Evolutionary conservation across 2,797 vertebrate genomes (phyloP), one percentile per base, ranked within the genome.

Genomic region (Meriones psammophilus): DNA sequence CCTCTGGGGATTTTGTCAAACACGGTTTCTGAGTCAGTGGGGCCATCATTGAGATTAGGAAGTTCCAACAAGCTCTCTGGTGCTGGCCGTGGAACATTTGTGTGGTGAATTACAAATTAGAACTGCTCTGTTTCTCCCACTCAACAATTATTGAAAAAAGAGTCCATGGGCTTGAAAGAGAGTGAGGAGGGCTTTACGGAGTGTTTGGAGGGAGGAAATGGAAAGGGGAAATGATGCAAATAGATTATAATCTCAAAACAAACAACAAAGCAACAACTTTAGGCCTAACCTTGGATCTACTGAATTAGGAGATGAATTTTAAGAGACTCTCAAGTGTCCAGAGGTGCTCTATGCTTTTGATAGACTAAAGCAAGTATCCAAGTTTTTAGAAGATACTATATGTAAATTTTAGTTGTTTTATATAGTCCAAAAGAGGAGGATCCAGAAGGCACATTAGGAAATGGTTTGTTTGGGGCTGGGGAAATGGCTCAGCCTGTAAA

Each of bases 351-450:
- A 24, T 50, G 46, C 4, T 86, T 3, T n/a, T 80, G 76, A 66
- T 46, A 89, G 88, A 93, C 73, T 28, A 81, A 89, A 87, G 26
- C 81, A 78, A 91, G 7, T 24, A 81, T 92, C 73, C 62, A 46
- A n/a, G 28, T 66, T n/a, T 92, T 26, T 94, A 92, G 78, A 79
- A 90, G 46, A 87, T 33, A n/a, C 12, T 22, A 73, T 39, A 56
- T 90, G 50, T 64, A 74, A 73, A 42, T 80, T 89, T 79, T 69
- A 36, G 3, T 33, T 88, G 56, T 85, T 94, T 50, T 80, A 17
- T 50, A 15, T 22, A 71, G 5, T 8, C 13, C 46, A 66, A 66
- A 85, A 62, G 50, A 91, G 33, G 39, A 89, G 28, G 20, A 30
- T n/a, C 26, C 13, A n/a, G 8, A 36, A 46, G 42, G 24, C 33